Evolutionary conservation across 2,888 invertebrate genomes (phyloP).

Genomic region (Lamellibrachia satsuma): DNA sequence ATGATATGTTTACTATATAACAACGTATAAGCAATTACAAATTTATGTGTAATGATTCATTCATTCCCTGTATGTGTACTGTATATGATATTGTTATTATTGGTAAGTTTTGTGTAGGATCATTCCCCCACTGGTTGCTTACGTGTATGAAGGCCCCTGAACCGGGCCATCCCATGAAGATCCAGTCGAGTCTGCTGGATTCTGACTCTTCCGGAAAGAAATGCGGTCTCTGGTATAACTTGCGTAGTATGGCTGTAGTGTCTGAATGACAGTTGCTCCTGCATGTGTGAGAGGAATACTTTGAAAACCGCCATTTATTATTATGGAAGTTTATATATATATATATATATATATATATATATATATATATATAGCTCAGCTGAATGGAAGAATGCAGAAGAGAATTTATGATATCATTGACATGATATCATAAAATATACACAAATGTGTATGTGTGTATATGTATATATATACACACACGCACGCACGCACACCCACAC

Average conservation of each 20-base stretch:
- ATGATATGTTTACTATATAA: no score
- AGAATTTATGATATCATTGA: no score
- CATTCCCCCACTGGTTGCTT: constrained; percentile 34
- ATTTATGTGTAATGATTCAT: neutral
- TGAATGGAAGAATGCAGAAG: no score
- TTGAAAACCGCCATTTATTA: neutral
- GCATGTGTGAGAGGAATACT: constrained; percentile 30
- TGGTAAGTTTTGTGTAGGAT: neutral
- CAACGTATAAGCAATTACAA: no score
- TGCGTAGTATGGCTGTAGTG: constrained; percentile 77
- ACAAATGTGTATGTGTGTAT: no score
- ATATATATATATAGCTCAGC: no score
- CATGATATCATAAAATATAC: no score
- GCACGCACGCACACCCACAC: no score
- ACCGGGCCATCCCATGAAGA: constrained; percentile 86
- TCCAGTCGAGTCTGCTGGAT: constrained; percentile 86
- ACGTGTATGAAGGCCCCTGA: constrained; percentile 87
- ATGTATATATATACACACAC: no score
- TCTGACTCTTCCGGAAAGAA: constrained; percentile 91
- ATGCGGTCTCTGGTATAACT: constrained; percentile 82
- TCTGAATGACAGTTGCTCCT: constrained; percentile 88
- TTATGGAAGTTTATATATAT: no score
- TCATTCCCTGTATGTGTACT: neutral
- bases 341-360: no score
- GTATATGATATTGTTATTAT: neutral